Conservation (phyloP, 2,888 invertebrate genomes). For the Shargacucullia verbasci region DNA sequence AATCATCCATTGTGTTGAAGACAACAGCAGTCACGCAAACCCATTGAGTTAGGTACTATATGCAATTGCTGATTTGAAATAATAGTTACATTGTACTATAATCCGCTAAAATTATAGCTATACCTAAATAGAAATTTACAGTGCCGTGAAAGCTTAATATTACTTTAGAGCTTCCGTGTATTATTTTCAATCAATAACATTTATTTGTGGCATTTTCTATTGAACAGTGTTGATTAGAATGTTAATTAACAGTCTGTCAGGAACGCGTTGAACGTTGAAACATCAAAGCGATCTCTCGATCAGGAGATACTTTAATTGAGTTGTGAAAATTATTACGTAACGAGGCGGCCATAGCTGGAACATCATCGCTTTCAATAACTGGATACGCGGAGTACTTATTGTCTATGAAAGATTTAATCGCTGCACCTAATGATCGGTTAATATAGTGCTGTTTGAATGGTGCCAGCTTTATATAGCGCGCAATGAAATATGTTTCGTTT, state of each 20-base stretch:
- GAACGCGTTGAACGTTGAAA: conserved; percentile 32
- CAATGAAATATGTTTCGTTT: conserved; percentile 59
- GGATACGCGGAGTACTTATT: conserved; percentile 38
- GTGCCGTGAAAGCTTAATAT: conserved; percentile 4
- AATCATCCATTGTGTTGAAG: conserved; percentile 64
- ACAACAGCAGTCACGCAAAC: conserved; percentile 67
- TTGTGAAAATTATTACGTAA: conserved; percentile 38
- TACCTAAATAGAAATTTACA: conserved; percentile 1
- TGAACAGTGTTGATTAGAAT: conserved; percentile 55
- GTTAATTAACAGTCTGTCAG: conserved; percentile 54
- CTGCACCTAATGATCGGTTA: conserved; percentile 59
- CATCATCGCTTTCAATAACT: conserved; percentile 28
- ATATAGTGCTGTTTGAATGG: conserved; percentile 59
- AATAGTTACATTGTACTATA: not conserved
- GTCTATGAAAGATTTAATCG: conserved; percentile 54
- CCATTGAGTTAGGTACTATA: conserved; percentile 47
- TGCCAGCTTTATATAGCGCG: conserved; percentile 57
- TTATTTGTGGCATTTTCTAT: conserved; percentile 10
- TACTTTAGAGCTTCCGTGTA: conserved; percentile 6
- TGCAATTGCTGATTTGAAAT: not conserved
- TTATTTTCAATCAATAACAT: conserved; percentile 19
- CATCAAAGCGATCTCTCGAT: conserved; percentile 47
- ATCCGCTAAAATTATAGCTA: conserved; percentile 3
- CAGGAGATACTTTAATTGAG: conserved; percentile 37
- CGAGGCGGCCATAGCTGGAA: conserved; percentile 26